phyloP scores from a whole-genome alignment of 2,888 invertebrate species.

The Poecilobothrus nobilitatus region DNA sequence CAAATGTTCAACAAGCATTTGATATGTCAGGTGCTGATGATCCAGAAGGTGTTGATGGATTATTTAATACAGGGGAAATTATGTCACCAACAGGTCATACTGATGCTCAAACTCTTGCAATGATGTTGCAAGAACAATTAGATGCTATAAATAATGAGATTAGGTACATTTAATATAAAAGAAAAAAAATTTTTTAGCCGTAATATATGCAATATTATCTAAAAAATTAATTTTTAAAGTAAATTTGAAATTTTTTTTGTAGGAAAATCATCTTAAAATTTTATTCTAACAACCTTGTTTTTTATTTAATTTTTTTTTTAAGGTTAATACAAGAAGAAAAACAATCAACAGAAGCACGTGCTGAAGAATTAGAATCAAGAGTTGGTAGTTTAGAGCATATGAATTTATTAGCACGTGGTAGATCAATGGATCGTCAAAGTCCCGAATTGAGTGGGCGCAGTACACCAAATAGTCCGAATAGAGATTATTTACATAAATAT shows the following conservation, averaged over 20 bases:
- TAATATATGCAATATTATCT: neutral
- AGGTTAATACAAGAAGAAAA: constrained; percentile 85
- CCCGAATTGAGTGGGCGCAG: constrained; percentile 86
- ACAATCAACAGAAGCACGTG: constrained; percentile 91
- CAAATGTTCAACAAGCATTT: constrained; percentile 87
- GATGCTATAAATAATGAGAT: constrained; percentile 99
- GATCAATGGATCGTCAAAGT: constrained; percentile 62
- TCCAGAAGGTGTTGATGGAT: constrained; percentile 71
- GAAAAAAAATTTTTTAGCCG: neutral
- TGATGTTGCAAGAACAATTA: constrained; percentile 98
- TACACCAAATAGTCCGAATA: constrained; percentile 75
- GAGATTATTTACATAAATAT: constrained; percentile 85
- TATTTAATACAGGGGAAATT: constrained; percentile 64
- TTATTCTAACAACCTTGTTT: too few species aligned
- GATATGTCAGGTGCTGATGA: constrained; percentile 80
- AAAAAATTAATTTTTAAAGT: neutral
- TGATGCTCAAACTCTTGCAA: constrained; percentile 94
- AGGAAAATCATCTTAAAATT: too few species aligned
- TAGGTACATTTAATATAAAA: constrained; percentile 39
- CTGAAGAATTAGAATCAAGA: constrained; percentile 93
- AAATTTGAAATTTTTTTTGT: neutral
- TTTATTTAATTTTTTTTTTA: constrained; percentile 11
- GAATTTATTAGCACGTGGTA: constrained; percentile 68
- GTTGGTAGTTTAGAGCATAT: constrained; percentile 92
- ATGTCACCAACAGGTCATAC: constrained; percentile 67